Evolutionary conservation across 2,113 vertebrate genomes (phyloP).

Genomic region (Dipodomys ordii): DNA sequence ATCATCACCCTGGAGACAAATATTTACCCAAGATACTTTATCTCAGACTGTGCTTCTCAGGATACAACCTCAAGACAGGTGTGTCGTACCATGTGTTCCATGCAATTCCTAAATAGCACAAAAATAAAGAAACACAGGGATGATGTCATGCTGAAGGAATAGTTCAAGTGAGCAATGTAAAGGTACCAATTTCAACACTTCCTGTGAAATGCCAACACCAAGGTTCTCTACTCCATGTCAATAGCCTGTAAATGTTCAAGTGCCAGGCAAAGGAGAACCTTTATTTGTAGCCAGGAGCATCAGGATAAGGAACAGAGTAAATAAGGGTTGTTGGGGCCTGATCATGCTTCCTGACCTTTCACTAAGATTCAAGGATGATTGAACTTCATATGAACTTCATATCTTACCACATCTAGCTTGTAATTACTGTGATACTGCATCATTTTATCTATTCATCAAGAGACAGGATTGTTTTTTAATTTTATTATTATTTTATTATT

Average conservation of each 20-base stretch:
- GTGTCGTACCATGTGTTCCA: neutral
- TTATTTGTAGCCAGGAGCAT: neutral
- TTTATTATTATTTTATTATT: too few relatives aligned
- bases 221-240: neutral
- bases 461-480: too few relatives aligned
- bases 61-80: neutral
- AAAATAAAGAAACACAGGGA: neutral
- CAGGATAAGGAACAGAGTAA: neutral
- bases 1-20: neutral
- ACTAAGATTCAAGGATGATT: neutral
- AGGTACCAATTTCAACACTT: neutral
- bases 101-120: neutral
- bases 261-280: neutral
- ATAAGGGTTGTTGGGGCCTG: neutral
- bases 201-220: neutral
- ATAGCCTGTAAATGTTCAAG: neutral
- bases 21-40: neutral
- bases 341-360: neutral
- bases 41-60: neutral
- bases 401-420: neutral
- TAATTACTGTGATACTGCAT: neutral
- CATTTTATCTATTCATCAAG: neutral
- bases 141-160: neutral
- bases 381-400: too few relatives aligned
- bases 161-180: neutral